Evolutionary conservation across 2,888 invertebrate genomes (phyloP).

Genomic region (Merodon equestris): DNA sequence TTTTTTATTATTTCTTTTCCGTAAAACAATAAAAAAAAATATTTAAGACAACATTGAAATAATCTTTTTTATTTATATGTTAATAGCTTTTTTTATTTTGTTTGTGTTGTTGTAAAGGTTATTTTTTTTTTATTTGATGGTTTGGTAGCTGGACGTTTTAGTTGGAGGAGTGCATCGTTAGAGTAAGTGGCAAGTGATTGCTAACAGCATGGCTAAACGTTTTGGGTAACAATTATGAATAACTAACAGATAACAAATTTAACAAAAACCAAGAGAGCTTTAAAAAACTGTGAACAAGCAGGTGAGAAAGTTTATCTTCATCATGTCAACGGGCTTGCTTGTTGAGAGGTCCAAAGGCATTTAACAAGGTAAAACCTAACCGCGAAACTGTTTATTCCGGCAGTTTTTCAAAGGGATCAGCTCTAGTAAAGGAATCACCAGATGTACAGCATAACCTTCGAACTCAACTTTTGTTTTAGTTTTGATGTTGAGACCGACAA

Average conservation of each 20-base stretch:
- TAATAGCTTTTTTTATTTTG: conserved; percentile 19
- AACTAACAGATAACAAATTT: conserved; percentile 8
- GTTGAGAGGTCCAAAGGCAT: too few relatives aligned
- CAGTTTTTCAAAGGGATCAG: too few relatives aligned
- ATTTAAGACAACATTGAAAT: conserved; percentile 33
- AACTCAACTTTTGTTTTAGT: too few relatives aligned
- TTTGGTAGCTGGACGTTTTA: conserved; percentile 50
- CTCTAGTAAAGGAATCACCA: too few relatives aligned
- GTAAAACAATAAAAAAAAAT: conserved; percentile 9
- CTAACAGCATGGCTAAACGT: conserved; percentile 59
- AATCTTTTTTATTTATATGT: conserved; percentile 32
- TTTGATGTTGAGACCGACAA: too few relatives aligned
- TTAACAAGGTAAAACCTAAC: too few relatives aligned
- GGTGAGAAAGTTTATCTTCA: too few relatives aligned
- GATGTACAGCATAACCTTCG: too few relatives aligned
- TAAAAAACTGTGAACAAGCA: too few relatives aligned
- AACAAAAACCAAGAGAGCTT: too few relatives aligned
- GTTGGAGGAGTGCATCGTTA: conserved; percentile 16
- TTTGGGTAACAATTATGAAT: conserved; percentile 13
- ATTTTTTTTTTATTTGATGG: conserved; percentile 22
- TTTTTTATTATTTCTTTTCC: conserved; percentile 26
- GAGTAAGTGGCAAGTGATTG: conserved; percentile 14
- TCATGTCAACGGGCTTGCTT: too few relatives aligned
- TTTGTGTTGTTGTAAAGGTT: neutral
- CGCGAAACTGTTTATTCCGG: too few relatives aligned